Base-by-base conservation (phyloP, 2,888 invertebrate genomes). In the Octodonta nipae region DNA sequence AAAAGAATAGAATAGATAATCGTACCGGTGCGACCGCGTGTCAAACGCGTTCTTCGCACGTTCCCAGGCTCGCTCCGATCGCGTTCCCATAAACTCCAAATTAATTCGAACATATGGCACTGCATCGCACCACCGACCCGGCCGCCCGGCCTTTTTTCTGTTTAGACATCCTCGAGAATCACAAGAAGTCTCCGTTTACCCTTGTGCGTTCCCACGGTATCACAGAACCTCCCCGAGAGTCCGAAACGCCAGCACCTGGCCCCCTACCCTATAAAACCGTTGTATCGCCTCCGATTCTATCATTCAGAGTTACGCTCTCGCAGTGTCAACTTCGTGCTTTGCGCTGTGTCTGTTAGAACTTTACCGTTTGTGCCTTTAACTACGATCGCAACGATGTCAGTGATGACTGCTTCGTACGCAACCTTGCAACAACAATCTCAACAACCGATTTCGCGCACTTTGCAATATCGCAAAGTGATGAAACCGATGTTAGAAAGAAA, bases 401-500 rank as follows among this genome's bases (percentile, higher is more conserved):
- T n/a, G n/a, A n/a, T n/a, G n/a, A n/a, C n/a, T n/a, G n/a, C 25
- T 6, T 12, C 32, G 31, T 10, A 15, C 37, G 20, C 32, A 25
- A 26, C 35, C 34, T 32, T 12, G 14, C 11, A 38, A 38, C 12
- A 13, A 11, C 10, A 13, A 16, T 13, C 26, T 7, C 5, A 5
- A 5, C 60, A 60, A 41, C 61, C 61, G 5, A 82, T 85, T 66
- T 86, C 87, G 51, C 77, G 87, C 63, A 88, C 88, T 56, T 85
- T 87, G 66, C 87, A 88, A 63, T 88, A 88, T 65, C 77, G 87
- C 65, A 88, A 86, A 78, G 86, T 88, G 57, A 87, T 86, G 85
- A 87, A 87, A 63, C 87, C 87, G 52, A 77, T 87, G 76, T 67
- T 88, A 51, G 87, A 88, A 65, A 73, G 87, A 53, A 86, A 86